A percentile compares a stretch with the other conserved stretches of the same genome.
Conservation (phyloP, 2,888 invertebrate species). For the Eupithecia exiguata region DNA sequence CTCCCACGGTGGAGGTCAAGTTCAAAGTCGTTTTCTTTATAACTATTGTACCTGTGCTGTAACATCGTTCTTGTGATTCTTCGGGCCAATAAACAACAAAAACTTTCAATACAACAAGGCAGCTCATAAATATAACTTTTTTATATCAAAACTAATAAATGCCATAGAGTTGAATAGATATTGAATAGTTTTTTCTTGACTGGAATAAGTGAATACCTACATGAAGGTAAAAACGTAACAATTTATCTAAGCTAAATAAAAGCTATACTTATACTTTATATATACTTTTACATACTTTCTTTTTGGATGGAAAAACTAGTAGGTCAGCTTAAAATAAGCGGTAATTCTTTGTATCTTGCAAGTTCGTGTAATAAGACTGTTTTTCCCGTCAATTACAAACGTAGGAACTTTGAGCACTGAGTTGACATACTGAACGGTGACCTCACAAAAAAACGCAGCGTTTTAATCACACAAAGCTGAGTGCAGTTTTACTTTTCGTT, state of each 20-base stretch:
- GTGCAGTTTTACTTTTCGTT: too few relatives aligned
- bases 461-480: too few relatives aligned
- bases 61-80: slow-evolving; percentile 22
- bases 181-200: slow-evolving; percentile 11
- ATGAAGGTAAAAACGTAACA: not conserved
- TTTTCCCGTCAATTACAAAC: too few relatives aligned
- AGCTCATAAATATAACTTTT: slow-evolving; percentile 41
- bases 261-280: too few relatives aligned
- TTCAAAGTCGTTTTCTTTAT: slow-evolving; percentile 21
- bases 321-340: too few relatives aligned
- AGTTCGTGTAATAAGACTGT: too few relatives aligned
- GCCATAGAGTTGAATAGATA: slow-evolving; percentile 22
- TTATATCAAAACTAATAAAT: slow-evolving; percentile 43
- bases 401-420: too few relatives aligned
- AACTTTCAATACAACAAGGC: slow-evolving; percentile 42
- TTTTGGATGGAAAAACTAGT: not conserved
- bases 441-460: too few relatives aligned
- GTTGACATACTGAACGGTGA: too few relatives aligned
- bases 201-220: not conserved
- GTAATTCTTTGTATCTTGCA: too few relatives aligned
- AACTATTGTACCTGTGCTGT: slow-evolving; percentile 8
- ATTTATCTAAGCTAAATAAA: not conserved
- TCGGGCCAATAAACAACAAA: slow-evolving; percentile 43
- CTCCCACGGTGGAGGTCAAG: slow-evolving; percentile 12
- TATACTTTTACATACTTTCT: too few relatives aligned